Evolutionary conservation across 2,113 vertebrate genomes (phyloP), one percentile per base, ranked within the genome.

Genomic region (Axis porcinus): DNA sequence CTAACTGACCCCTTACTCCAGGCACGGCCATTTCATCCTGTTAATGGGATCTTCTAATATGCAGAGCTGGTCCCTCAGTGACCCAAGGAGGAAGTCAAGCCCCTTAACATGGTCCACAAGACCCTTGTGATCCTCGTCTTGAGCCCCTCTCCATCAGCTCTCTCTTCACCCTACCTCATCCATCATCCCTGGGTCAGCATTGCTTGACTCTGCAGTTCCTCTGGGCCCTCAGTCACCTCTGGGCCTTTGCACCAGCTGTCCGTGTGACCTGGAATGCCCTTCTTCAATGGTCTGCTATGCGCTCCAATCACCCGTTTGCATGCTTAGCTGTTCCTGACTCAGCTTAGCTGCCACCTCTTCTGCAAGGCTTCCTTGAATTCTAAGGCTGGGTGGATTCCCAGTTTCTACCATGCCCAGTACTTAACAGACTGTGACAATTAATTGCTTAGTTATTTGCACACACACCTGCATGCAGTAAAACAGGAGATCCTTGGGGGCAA

Each of bases 151-250:
- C 33, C n/a, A n/a, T 17, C 52, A 25, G 12, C 33, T 67, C 7
- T 43, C 28, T 15, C n/a, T 25, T 30, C 0, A 2, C n/a, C 30
- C 17, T 3, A 0, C 47, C 23, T 50, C 55, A 6, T 4, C 4
- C 28, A 2, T 19, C 27, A 1, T 11, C 5, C 1, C 11, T 54
- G 17, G n/a, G 27, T 43, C 45, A 58, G 28, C 5, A 0, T 1
- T 28, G 21, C 11, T 13, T 76, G 43, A 28, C 55, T 12, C 1
- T 50, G 57, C 67, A 30, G 7, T 67, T 60, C 0, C n/a, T 30
- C 16, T 17, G 7, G 4, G 5, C 54, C 33, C 47, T 25, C 47
- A 23, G 50, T 25, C 27, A 40, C 55, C 45, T 60, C 30, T 58
- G 47, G 40, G 52, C 11, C 67, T 60, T 64, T 36, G 82, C 11